Base-by-base conservation (phyloP, 2,113 vertebrate species). In the Aegypius monachus region DNA sequence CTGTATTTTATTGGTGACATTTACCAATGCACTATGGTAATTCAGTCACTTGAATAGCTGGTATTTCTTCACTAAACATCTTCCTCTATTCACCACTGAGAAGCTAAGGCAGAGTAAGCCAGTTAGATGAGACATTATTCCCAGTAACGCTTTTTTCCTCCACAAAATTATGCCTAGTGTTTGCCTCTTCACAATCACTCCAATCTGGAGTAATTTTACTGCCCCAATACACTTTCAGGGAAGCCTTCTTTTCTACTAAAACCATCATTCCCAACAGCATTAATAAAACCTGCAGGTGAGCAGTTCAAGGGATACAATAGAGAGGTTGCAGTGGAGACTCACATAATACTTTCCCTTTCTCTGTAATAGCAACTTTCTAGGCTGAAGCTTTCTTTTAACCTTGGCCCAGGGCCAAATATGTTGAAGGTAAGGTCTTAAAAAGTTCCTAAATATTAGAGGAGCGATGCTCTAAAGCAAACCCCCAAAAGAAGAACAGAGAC, bases 1-100 rank as follows among this genome's bases (percentile, higher is more conserved):
- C 13, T 42, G 27, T 23, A 34, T 73, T 92, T 95, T 95, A 92
- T 40, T 81, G 94, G 77, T 87, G 92, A 93, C 92, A 93, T 93
- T 94, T 94, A 94, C 70, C 36, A 77, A 61, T 21, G 80, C 13
- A 38, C 42, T 90, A 3, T 42, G 43, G 62, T 68, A 86, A 90
- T 71, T 67, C 81, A 84, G 38, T 61, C 56, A 65, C 21, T 84
- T 52, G 40, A 92, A 78, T 63, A 91, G 77, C 47, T 95, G 36
- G 18, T 52, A 84, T 89, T 95, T 90, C 72, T 90, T 47, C 63
- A 38, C 72, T 90, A 73, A 81, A 74, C 68, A 63, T 85, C 31
- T 65, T 93, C 31, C 52, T 72, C 34, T 73, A 20, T 59, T 89
- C 72, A 65, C 22, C 11, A 11, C 38, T 62, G 55, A 92, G 50